Conservation (phyloP, 2,888 invertebrate genomes). For the Blastobasis lacticolella region DNA sequence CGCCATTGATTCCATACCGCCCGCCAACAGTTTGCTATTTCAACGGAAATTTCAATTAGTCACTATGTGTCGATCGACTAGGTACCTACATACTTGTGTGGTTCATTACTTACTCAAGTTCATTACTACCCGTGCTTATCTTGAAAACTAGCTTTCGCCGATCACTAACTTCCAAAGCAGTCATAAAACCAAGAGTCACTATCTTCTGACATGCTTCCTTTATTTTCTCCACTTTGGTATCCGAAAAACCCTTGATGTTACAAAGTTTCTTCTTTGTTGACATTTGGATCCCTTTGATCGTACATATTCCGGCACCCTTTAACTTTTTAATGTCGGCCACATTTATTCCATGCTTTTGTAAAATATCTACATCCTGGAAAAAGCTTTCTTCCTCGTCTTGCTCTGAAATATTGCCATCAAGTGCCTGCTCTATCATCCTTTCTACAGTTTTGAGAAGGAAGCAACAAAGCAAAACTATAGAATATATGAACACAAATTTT, state of each 20-base stretch:
- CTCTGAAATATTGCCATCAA: slow-evolving; percentile 61
- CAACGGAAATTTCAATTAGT: neutral
- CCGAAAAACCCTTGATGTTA: slow-evolving; percentile 83
- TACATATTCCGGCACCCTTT: slow-evolving; percentile 84
- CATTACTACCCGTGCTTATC: slow-evolving; percentile 78
- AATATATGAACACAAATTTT: slow-evolving; percentile 7
- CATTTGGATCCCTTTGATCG: slow-evolving; percentile 88
- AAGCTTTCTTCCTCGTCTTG: slow-evolving; percentile 79
- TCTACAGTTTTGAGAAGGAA: neutral
- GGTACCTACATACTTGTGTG: neutral
- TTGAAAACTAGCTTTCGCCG: slow-evolving; percentile 82
- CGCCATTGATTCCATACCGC: slow-evolving; percentile 88
- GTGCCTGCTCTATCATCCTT: slow-evolving; percentile 52
- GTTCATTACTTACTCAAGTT: slow-evolving; percentile 78
- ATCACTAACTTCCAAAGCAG: slow-evolving; percentile 82
- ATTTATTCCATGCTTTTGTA: slow-evolving; percentile 77
- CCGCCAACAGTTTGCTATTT: slow-evolving; percentile 80
- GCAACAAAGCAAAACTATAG: neutral
- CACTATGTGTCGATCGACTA: neutral
- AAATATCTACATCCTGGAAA: slow-evolving; percentile 83
- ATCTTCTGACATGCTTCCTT: slow-evolving; percentile 84
- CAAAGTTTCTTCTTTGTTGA: slow-evolving; percentile 81
- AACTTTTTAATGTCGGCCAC: slow-evolving; percentile 85
- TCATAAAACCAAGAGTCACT: slow-evolving; percentile 78
- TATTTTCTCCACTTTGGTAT: slow-evolving; percentile 85